A percentile compares a stretch with the other conserved stretches of the same genome.
Conservation (phyloP, 2,888 invertebrate genomes). For the Agapetus fuscipes region DNA sequence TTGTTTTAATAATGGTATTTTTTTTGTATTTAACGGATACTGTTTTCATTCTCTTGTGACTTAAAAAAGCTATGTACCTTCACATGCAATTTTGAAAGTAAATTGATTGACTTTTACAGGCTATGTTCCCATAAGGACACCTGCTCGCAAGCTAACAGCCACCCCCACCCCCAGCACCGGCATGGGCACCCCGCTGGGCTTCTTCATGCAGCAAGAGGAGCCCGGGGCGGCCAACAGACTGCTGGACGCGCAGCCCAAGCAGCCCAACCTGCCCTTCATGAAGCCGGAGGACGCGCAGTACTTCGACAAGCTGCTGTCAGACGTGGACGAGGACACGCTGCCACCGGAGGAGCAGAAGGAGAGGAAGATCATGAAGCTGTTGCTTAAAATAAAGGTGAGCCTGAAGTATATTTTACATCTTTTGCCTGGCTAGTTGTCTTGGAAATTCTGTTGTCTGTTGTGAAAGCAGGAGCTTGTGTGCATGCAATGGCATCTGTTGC, state of each 20-base stretch:
- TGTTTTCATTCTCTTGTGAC: too few species aligned
- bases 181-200: slow-evolving; percentile 82
- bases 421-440: too few species aligned
- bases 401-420: neutral
- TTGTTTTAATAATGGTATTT: too few species aligned
- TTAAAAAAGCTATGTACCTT: too few species aligned
- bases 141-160: slow-evolving; percentile 93
- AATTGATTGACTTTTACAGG: slow-evolving; percentile 36
- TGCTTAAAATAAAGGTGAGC: slow-evolving; percentile 83
- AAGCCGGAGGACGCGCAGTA: slow-evolving; percentile 99
- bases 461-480: too few species aligned
- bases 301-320: slow-evolving; percentile 95
- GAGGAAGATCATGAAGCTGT: slow-evolving; percentile 96
- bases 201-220: slow-evolving; percentile 90
- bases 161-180: slow-evolving; percentile 96
- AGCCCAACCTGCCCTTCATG: slow-evolving; percentile 92
- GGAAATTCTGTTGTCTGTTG: too few species aligned
- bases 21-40: too few species aligned
- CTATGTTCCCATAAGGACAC: slow-evolving; percentile 94
- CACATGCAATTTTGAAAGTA: too few species aligned
- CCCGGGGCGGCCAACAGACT: slow-evolving; percentile 67
- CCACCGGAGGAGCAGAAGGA: slow-evolving; percentile 97
- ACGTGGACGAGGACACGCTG: slow-evolving; percentile 93
- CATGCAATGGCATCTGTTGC: too few species aligned
- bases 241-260: slow-evolving; percentile 95